Base-by-base conservation (phyloP, 2,797 vertebrate genomes). In the Mormyrus hasselquistii region DNA sequence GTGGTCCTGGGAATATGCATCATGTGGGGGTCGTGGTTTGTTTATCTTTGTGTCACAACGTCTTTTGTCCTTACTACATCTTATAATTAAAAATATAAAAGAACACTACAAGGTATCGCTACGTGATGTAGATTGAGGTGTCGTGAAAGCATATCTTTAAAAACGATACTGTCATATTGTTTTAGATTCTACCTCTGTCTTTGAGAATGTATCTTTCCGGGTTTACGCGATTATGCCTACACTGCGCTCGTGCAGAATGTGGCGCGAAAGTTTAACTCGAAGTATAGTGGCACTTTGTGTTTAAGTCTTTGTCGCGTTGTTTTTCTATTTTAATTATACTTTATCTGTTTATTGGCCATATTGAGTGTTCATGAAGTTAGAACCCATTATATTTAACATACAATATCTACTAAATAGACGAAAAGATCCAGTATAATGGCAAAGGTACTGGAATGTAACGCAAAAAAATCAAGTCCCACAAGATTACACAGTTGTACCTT, bases 231-330 rank as follows among this genome's bases (percentile, higher is more conserved):
- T 86, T 5, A 22, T 14, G n/a, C 49, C 49, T 53, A 53, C 62
- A 25, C 19, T 55, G 25, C 50, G 14, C 22, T 47, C 22, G 84
- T 65, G 34, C 59, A 29, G 9, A 82, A 29, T 86, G 57, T 47
- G 88, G 79, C 88, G 88, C 88, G 57, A 69, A 87, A 73, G 57
- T 89, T 69, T 19, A 69, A 86, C 22, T 53, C 3, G 5, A 25
- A 47, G 83, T 16, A 29, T 4, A 53, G 19, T 52, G 22, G 3
- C 2, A 22, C 22, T 9, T 50, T 5, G 83, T 12, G 83, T 3
- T 9, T 8, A n/a, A 82, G 19, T 22, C 7, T 19, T 47, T 82
- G 19, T 44, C 1, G 16, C 16, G 41, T 4, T 8, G 38, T 44
- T 16, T 16, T 44, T 79, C 1, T 41, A 38, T 76, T 79, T 79